A percentile compares a stretch with the other conserved stretches of the same genome.
Evolutionary conservation across 2,888 invertebrate species (phyloP).

Genomic region (Erebia aethiops): DNA sequence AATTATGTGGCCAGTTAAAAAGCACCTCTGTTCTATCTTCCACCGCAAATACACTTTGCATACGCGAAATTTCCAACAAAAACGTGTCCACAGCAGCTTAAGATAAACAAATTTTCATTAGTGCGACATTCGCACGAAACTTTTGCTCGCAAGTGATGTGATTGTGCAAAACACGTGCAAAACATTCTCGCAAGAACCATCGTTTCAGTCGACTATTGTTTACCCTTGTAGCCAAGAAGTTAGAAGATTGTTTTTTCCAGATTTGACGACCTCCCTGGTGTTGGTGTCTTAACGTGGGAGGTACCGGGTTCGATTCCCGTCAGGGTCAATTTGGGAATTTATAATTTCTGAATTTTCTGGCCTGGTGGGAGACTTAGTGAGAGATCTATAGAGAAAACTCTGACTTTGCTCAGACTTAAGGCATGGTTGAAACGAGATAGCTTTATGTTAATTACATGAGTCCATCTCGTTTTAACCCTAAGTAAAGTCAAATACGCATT

Average conservation of each 20-base stretch:
- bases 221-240: slow-evolving; percentile 7
- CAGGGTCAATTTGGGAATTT: no score
- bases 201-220: slow-evolving; percentile 13
- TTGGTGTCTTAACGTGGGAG: no score
- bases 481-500: no score
- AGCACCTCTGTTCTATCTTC: slow-evolving; percentile 23
- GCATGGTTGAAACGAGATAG: no score
- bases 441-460: no score
- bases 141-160: slow-evolving; percentile 13
- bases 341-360: no score
- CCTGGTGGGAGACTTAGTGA: no score
- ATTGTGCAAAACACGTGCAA: slow-evolving; percentile 6
- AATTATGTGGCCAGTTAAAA: not conserved
- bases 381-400: no score
- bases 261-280: no score
- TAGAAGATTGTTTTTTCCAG: not conserved
- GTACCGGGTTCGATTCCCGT: no score
- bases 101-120: slow-evolving; percentile 22
- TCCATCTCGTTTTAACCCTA: no score
- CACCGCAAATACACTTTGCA: slow-evolving; percentile 22
- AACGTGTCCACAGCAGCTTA: not conserved
- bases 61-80: slow-evolving; percentile 6
- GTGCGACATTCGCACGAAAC: slow-evolving; percentile 1
- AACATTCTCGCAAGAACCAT: slow-evolving; percentile 14
- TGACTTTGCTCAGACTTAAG: no score